Conservation (phyloP, 2,113 vertebrate genomes). For the Paradoxurus hermaphroditus region DNA sequence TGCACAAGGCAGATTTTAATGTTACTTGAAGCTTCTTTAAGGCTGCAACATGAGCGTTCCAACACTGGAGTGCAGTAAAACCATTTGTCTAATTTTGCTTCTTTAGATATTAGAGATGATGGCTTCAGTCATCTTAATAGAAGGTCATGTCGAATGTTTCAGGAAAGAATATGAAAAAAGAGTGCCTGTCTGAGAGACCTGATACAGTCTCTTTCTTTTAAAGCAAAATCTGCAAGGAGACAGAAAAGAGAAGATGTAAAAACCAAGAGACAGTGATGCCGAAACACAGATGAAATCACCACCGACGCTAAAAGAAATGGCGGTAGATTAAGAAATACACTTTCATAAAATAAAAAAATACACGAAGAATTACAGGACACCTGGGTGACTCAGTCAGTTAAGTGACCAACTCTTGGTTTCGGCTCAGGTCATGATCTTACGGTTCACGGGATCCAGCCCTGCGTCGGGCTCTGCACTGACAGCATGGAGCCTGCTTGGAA, state of each 20-base stretch:
- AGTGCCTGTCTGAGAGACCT: not conserved
- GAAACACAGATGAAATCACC: too few species aligned
- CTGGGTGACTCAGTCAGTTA: too few species aligned
- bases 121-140: not conserved
- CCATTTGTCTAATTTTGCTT: not conserved
- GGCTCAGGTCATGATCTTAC: too few species aligned
- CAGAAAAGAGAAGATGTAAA: fast-evolving
- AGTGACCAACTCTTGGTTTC: too few species aligned
- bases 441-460: too few species aligned
- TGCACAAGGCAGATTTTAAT: not conserved
- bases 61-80: fast-evolving
- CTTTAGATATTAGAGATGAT: not conserved
- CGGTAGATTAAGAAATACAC: not conserved
- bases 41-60: fast-evolving
- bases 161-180: not conserved
- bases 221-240: not conserved
- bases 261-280: fast-evolving
- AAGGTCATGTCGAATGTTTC: not conserved
- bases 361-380: not conserved
- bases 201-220: fast-evolving
- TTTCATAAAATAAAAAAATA: not conserved
- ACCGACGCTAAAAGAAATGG: not conserved
- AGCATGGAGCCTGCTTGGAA: too few species aligned
- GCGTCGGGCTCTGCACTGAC: too few species aligned
- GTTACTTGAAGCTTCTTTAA: not conserved